Base-by-base conservation (phyloP, 2,888 invertebrate genomes). In the Spilosoma lubricipeda region DNA sequence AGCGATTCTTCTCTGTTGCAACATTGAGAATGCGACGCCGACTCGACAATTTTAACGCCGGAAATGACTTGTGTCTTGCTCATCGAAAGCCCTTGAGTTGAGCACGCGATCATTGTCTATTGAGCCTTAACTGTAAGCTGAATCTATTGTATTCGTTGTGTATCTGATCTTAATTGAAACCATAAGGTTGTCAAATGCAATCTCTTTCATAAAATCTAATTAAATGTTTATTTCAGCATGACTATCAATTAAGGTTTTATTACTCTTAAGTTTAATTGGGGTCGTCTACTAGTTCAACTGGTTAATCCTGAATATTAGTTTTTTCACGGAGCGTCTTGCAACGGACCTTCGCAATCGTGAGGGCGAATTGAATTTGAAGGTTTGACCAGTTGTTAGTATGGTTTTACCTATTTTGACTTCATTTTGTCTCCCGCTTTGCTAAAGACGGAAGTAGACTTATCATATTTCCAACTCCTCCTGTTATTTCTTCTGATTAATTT, bases 31-130 rank as follows among this genome's bases (percentile, higher is more conserved):
- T 78, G 82, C 65, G 77, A 65, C 59, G 70, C 69, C 69, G 27
- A 72, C 71, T 68, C 67, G 52, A 85, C 85, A 85, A 85, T 79
- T 72, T 85, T 86, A 86, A 88, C 90, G 88, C 93, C 94, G 94
- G 95, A 95, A 95, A 94, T 95, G 93, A 92, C 93, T 93, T 82
- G 92, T 82, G 89, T 82, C 86, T 91, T 87, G 90, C 90, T 92
- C 92, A 91, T 90, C 90, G 78, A 70, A 80, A 70, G 89, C 89
- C 82, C 90, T 90, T 86, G 88, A 88, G 80, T 82, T 63, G 87
- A 84, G 89, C 91, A 90, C 91, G 91, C 90, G 90, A 91, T 85
- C 77, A 42, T 78, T 80, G 76, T 81, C 83, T 81, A 84, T 86
- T 78, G 78, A 78, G 82, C 76, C 76, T 81, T 73, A 76, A 79